Percentiles rank a stretch among this genome's conserved stretches.
These are phyloP conservation scores for Turritopsis dohrnii DNA, from an alignment of 30 jellyfish, hydroid and myxozoan genomes.

Conservation along the genomic window DNA sequence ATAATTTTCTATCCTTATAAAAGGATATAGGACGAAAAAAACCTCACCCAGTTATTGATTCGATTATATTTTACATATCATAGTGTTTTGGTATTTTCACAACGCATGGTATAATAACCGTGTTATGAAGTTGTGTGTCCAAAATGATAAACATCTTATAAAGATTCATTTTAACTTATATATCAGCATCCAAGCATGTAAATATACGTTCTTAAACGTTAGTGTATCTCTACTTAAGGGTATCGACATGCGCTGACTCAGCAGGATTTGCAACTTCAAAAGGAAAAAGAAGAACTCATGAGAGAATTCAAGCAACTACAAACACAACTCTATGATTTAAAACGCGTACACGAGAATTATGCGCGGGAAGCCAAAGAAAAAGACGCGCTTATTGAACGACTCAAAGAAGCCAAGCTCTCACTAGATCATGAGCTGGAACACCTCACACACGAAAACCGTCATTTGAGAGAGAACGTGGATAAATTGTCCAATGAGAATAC, in stretches of 20 bases:
- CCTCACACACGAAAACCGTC: slow-evolving; percentile 51
- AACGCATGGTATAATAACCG: no score
- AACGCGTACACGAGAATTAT: slow-evolving; percentile 79
- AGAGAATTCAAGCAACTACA: slow-evolving; percentile 75
- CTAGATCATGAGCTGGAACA: slow-evolving; percentile 65
- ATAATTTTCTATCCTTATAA: no score
- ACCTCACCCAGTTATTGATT: no score
- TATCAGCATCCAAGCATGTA: background rate
- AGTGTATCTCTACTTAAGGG: slow-evolving; percentile 7
- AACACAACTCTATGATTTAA: slow-evolving; percentile 58
- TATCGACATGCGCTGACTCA: slow-evolving; percentile 64
- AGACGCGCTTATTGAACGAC: slow-evolving; percentile 61
- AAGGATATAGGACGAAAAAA: no score
- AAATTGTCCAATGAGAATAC: slow-evolving; percentile 68
- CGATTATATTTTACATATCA: no score
- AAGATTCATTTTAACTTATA: no score
- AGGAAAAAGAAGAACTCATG: slow-evolving; percentile 89
- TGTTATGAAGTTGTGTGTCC: background rate
- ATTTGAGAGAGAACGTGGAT: slow-evolving; percentile 53
- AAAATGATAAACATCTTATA: no score
- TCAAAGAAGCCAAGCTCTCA: slow-evolving; percentile 62
- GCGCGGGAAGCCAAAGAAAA: slow-evolving; percentile 74
- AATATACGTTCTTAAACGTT: background rate
- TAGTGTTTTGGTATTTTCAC: no score
- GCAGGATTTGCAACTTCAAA: slow-evolving; percentile 48